Evolutionary conservation across 2,113 vertebrate species (phyloP).

Genomic region (Bostrychus sinensis): DNA sequence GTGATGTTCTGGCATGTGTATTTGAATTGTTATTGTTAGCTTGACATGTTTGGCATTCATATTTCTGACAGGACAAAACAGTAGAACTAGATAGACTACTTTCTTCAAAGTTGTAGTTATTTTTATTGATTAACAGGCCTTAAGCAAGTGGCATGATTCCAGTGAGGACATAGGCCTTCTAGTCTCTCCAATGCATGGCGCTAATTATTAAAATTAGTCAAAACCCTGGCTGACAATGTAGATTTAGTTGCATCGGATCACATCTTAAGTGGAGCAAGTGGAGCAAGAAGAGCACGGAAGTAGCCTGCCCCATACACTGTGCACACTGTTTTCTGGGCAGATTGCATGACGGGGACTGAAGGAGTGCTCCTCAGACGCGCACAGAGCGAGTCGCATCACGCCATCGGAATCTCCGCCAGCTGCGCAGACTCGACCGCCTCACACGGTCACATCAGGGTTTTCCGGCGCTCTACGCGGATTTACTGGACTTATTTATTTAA

Average conservation of each 20-base stretch:
- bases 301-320: background rate
- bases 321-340: conserved; percentile 1
- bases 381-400: conserved; percentile 53
- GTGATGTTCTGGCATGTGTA: too few relatives aligned
- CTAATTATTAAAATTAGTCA: too few relatives aligned
- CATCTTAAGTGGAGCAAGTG: background rate
- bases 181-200: too few relatives aligned
- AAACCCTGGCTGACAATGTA: background rate
- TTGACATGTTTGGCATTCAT: too few relatives aligned
- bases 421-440: conserved; percentile 64
- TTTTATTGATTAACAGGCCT: too few relatives aligned
- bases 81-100: too few relatives aligned
- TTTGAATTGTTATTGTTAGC: too few relatives aligned
- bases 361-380: conserved; percentile 12
- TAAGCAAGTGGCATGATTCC: too few relatives aligned
- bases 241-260: background rate
- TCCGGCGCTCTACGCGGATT: conserved; percentile 57
- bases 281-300: background rate
- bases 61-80: too few relatives aligned
- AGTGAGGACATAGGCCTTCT: too few relatives aligned
- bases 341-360: conserved; percentile 25
- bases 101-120: too few relatives aligned
- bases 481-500: conserved; percentile 70
- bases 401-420: conserved; percentile 70
- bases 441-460: conserved; percentile 61